A percentile compares a stretch with the other conserved stretches of the same genome.
These are phyloP conservation scores for Cephalopachus bancanus DNA, from an alignment of 2,797 vertebrate species.

Conservation along the genomic window DNA sequence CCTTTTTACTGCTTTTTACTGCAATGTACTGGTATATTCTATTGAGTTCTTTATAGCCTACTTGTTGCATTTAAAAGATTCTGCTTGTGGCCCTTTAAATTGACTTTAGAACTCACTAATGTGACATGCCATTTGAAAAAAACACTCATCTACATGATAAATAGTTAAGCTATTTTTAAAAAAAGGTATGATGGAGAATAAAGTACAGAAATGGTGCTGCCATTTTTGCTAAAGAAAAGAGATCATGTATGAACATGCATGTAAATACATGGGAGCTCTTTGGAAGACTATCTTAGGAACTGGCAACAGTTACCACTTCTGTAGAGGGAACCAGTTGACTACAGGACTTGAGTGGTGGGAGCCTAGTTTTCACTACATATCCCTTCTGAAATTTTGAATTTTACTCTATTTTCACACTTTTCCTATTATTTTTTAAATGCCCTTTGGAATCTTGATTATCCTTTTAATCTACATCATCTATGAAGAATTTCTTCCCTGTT, in stretches of 20 bases:
- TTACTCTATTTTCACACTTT: conserved; percentile 26
- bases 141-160: conserved; percentile 8
- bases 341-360: neutral
- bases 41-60: neutral
- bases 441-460: neutral
- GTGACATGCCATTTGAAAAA: conserved; percentile 23
- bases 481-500: conserved; percentile 41
- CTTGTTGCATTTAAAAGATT: neutral
- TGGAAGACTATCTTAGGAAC: neutral
- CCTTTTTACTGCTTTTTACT: neutral
- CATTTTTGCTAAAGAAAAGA: conserved; percentile 25
- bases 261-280: neutral
- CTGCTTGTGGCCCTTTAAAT: neutral
- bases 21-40: neutral
- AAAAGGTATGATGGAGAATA: conserved; percentile 12
- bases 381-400: neutral
- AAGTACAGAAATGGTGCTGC: neutral
- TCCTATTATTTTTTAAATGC: neutral
- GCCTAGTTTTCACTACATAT: neutral
- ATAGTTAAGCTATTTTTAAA: neutral
- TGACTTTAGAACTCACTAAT: conserved; percentile 33
- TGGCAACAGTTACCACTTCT: neutral
- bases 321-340: neutral
- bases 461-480: neutral
- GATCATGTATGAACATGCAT: neutral